A percentile compares a stretch with the other conserved stretches of the same genome.
These are phyloP conservation scores for Parelbella ahira DNA, from an alignment of 2,888 invertebrate genomes.

Conservation along the genomic window DNA sequence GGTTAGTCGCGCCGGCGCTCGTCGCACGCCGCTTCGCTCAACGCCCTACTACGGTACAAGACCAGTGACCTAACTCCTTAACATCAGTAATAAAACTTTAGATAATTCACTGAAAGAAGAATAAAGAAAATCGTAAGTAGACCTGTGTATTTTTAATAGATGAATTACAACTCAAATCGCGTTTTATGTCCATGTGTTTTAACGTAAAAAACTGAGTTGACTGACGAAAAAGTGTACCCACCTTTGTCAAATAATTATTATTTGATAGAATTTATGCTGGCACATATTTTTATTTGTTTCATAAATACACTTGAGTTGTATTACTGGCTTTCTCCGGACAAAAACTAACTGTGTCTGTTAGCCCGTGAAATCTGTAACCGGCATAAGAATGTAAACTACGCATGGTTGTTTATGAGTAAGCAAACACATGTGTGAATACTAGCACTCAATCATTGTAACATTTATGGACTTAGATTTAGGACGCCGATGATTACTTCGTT, in stretches of 20 bases:
- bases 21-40: conserved; percentile 48
- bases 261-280: too few species aligned
- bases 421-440: background rate
- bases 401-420: background rate
- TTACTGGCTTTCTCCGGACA: conserved; percentile 5
- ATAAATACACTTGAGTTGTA: too few species aligned
- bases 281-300: too few species aligned
- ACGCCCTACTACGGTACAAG: background rate
- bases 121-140: conserved; percentile 11
- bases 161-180: too few species aligned
- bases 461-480: conserved; percentile 3
- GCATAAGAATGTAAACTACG: background rate
- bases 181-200: too few species aligned
- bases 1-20: conserved; percentile 39
- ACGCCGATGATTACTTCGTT: conserved; percentile 6
- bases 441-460: background rate
- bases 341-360: background rate
- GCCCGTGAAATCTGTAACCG: background rate
- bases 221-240: too few species aligned
- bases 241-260: too few species aligned
- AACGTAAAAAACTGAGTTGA: too few species aligned
- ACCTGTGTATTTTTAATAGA: too few species aligned
- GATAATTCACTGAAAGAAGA: background rate
- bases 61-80: conserved; percentile 2
- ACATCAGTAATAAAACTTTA: background rate